Conservation (phyloP, 2,888 invertebrate genomes). For the Erebia palarica region DNA sequence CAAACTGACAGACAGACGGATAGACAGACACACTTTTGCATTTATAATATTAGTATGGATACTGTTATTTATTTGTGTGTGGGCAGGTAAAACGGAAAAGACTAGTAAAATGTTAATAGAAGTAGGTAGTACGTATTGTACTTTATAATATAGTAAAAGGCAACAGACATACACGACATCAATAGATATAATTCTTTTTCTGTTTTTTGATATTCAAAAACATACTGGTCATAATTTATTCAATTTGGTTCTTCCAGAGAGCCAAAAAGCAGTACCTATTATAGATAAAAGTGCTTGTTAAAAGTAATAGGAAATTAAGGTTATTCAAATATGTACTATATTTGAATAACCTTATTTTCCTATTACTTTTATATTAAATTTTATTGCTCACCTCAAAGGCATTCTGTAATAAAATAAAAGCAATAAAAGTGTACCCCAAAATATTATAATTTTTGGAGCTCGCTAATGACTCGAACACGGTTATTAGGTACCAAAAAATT, state of each 20-base stretch:
- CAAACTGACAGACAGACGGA: too few species aligned
- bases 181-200: too few species aligned
- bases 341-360: too few species aligned
- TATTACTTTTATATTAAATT: slow-evolving; percentile 29
- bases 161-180: too few species aligned
- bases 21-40: too few species aligned
- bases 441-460: slow-evolving; percentile 19
- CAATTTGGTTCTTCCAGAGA: too few species aligned
- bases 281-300: background rate
- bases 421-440: slow-evolving; percentile 10
- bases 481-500: slow-evolving; percentile 16
- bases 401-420: slow-evolving; percentile 20
- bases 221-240: too few species aligned
- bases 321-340: slow-evolving; percentile 32
- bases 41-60: too few species aligned
- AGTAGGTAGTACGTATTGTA: too few species aligned
- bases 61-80: background rate
- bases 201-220: too few species aligned
- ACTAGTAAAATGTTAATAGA: too few species aligned
- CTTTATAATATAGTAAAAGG: too few species aligned
- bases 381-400: slow-evolving; percentile 1
- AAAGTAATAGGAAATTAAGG: background rate
- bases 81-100: background rate
- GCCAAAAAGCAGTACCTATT: background rate
- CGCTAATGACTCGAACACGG: slow-evolving; percentile 15